Percentiles rank a stretch among this genome's conserved stretches.
Conservation (phyloP, 2,113 vertebrate genomes). For the Chitala chitala region DNA sequence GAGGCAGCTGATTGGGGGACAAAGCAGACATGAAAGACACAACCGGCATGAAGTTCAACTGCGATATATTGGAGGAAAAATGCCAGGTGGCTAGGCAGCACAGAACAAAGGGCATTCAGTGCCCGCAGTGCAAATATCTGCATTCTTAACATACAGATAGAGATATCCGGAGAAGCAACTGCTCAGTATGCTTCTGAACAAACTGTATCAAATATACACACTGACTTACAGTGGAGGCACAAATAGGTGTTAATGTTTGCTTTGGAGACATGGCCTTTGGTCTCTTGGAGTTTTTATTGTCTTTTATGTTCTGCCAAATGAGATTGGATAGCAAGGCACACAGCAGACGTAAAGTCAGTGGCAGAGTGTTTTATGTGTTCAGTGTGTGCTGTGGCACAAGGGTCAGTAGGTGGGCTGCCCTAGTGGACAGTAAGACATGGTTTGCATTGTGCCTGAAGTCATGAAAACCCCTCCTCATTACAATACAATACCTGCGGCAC, state of each 20-base stretch:
- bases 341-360: not conserved
- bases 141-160: constrained; percentile 54
- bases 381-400: not conserved
- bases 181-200: constrained; percentile 39
- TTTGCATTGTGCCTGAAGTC: too few species aligned
- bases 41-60: constrained; percentile 54
- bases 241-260: not conserved
- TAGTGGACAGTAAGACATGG: too few species aligned
- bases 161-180: constrained; percentile 38
- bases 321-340: not conserved
- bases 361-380: not conserved
- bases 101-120: constrained; percentile 60
- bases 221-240: not conserved
- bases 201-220: not conserved
- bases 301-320: not conserved
- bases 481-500: too few species aligned
- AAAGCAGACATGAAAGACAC: constrained; percentile 49
- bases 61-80: constrained; percentile 58
- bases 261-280: not conserved
- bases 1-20: constrained; percentile 59
- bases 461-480: too few species aligned
- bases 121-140: constrained; percentile 51
- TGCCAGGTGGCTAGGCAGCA: constrained; percentile 61
- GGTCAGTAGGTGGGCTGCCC: not conserved
- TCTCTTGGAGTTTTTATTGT: not conserved